Evolutionary conservation across 2,113 vertebrate genomes (phyloP).

Genomic region (Malurus cyaneus): DNA sequence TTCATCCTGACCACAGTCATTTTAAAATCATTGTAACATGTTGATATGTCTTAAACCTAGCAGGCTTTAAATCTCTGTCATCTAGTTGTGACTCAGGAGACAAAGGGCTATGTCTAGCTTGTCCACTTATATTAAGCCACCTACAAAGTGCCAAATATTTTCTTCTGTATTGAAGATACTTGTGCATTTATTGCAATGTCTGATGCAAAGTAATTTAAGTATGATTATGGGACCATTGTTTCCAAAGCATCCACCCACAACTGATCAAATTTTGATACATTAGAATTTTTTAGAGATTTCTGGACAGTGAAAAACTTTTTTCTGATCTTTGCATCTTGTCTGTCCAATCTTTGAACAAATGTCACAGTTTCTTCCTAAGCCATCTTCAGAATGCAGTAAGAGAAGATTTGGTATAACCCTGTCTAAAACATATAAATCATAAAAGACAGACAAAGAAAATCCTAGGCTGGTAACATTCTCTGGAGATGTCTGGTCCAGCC

Average conservation of each 20-base stretch:
- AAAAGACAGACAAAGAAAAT: not conserved
- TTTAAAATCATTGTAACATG: not conserved
- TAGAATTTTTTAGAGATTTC: not conserved
- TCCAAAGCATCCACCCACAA: not conserved
- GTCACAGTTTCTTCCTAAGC: not conserved
- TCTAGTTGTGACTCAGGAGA: not conserved
- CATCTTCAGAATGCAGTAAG: not conserved
- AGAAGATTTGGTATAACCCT: not conserved
- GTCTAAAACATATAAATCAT: not conserved
- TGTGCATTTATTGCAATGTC: not conserved
- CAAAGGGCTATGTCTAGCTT: not conserved
- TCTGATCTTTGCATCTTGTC: not conserved
- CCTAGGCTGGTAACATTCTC: not conserved
- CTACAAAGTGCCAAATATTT: not conserved
- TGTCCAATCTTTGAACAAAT: not conserved
- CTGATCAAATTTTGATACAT: not conserved
- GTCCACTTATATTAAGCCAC: not conserved
- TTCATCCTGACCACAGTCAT: not conserved
- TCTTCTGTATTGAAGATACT: not conserved
- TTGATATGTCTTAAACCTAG: not conserved
- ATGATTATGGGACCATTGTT: not conserved
- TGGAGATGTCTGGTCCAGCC: not conserved
- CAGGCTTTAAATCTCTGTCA: not conserved
- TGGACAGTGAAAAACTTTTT: not conserved
- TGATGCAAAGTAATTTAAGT: not conserved